A percentile compares a stretch with the other conserved stretches of the same genome.
Conservation (phyloP, 37 sponge, comb jelly and placozoan genomes). For the Crambe crambe region DNA sequence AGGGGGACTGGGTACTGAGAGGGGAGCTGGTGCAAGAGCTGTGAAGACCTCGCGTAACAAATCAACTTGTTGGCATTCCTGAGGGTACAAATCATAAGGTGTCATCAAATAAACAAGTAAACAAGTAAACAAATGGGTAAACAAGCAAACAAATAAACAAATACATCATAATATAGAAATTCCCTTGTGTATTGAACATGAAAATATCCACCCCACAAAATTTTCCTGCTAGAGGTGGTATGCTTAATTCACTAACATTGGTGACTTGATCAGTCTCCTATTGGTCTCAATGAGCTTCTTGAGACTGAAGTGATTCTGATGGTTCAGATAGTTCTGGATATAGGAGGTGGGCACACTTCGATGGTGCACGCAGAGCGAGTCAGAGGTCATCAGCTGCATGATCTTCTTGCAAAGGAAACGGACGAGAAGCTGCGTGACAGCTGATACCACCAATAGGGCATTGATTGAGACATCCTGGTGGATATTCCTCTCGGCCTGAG, state of each 20-base stretch:
- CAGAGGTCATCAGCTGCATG: constrained; percentile 70
- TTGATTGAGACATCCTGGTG: constrained; percentile 18
- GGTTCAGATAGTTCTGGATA: constrained; percentile 62
- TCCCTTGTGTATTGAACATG: no score
- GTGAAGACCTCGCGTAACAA: constrained; percentile 75
- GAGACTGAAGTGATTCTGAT: constrained; percentile 84
- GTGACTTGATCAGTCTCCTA: neutral
- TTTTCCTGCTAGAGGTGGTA: no score
- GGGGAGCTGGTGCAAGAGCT: constrained; percentile 72
- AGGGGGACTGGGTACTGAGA: constrained; percentile 34
- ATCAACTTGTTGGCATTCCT: constrained; percentile 60
- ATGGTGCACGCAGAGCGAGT: constrained; percentile 42
- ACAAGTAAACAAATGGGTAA: no score
- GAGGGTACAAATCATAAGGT: neutral
- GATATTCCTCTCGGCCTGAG: neutral
- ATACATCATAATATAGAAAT: neutral
- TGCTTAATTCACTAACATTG: constrained; percentile 25
- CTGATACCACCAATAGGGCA: constrained; percentile 51
- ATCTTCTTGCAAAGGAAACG: constrained; percentile 39
- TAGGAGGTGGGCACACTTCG: constrained; percentile 38
- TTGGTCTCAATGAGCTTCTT: constrained; percentile 53
- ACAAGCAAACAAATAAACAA: neutral
- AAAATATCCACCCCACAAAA: no score
- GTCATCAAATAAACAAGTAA: neutral
- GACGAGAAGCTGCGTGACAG: constrained; percentile 40